Evolutionary conservation across 1,140 invertebrate genomes (phyloP), one percentile per base, ranked within the genome.

Genomic region (Drosophila sp.): DNA sequence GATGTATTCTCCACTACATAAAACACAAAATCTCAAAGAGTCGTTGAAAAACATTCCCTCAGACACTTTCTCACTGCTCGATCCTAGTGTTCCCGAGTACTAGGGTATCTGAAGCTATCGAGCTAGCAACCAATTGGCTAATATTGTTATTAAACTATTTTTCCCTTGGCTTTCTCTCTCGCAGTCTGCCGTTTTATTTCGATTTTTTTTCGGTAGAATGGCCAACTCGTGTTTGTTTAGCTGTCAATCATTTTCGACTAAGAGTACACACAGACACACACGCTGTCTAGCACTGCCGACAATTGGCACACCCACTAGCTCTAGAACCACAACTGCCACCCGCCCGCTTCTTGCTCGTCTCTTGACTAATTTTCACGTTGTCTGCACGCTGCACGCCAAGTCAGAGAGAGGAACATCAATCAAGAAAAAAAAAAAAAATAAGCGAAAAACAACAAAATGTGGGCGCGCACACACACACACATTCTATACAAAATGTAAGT

Each of bases 331-430:
- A 40, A 35, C 40, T 32, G 25, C 17, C 40, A 44, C 35, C 40
- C 40, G 32, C 62, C 44, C 25, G 41, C 56, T 54, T 33, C 33
- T 8, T 65, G 68, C 60, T 80, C 62, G 73, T 76, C 72, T 76
- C 76, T 83, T 60, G 76, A 73, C 79, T 87, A 86, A 87, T 83
- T 87, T 86, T 86, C 78, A 78, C 75, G 76, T 82, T 86, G 83
- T 82, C 79, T 82, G 83, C 79, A 60, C 73, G 64, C 75, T 73
- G 83, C 69, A 68, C 66, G 44, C 44, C 44, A 50, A 50, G 44
- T 8, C 44, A 27, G 10, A 62, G 35, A 38, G 35, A 55, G 70
- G 68, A 76, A 83, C 84, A 86, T 86, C 79, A 86, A 83, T 86
- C 83, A 86, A 87, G 27, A 73, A 66, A 73, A 71, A 73, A 56